Base-by-base conservation (phyloP, 2,888 invertebrate genomes). In the Lasiommata megera region DNA sequence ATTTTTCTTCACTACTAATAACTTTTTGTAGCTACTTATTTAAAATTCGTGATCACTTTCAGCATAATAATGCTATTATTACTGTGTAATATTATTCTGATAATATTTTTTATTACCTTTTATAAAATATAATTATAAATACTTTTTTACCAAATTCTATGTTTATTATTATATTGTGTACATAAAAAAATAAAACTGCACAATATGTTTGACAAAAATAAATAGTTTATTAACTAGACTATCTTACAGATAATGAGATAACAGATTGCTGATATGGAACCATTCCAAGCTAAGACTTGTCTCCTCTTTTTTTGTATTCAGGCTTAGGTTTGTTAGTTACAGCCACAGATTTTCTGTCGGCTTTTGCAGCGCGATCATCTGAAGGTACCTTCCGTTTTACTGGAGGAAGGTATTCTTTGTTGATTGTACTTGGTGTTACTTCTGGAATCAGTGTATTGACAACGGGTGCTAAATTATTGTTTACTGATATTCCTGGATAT, bases 391-490 rank as follows among this genome's bases (percentile, higher is more conserved):
- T 47, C 31, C 40, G 52, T 11, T 28, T 16, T 1, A 52, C 5
- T 6, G 58, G 58, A 29, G 61, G 54, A 3, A 58, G 34, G n/a
- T 58, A 58, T 0, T 36, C 52, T n/a, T 55, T 58, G 3, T 8
- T 53, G n/a, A 44, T 28, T 0, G 36, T 38, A 36, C 28, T 34
- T 18, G 18, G 8, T 34, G 37, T 38, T 6, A 51, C n/a, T 29
- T 36, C 18, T 48, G 43, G 48, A 1, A 46, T 31, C 14, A 46
- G 6, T 16, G 31, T 11, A 6, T 29, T 18, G 0, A 38, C 18
- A 44, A 23, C 23, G 2, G 40, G 18, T 5, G 36, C 3, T 9
- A 46, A 16, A 11, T 36, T 12, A 6, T 48, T 18, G 12, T 48
- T 37, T 5, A 12, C 23, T 34, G 17, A 37, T 36, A 23, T 31